Evolutionary conservation across 2,113 vertebrate genomes (phyloP), one percentile per base, ranked within the genome.

Genomic region (Heteronetta atricapilla): DNA sequence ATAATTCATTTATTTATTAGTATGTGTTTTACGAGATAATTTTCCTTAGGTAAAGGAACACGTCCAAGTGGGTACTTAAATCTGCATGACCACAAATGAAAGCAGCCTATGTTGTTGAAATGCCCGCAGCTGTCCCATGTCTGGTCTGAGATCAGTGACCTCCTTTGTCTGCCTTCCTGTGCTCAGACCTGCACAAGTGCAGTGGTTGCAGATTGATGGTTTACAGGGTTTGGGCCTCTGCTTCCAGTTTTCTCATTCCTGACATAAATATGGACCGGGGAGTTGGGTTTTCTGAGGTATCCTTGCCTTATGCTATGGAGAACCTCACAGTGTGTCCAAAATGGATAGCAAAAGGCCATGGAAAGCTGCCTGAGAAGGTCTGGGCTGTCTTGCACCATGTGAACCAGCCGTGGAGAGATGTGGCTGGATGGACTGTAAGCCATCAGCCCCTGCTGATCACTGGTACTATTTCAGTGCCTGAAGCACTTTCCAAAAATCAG

Each of bases 91-190:
- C 3, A 3, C 19, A 75, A 19, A 63, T 63, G 73, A 21, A 46
- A 59, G 66, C 18, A 22, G 3, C 3, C 13, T 1, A 0, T 90
- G 29, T 44, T 88, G 40, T 73, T 77, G 75, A 48, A 86, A 40
- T 42, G 17, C 28, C 52, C 46, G 26, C 31, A 40, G 17, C 38
- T 75, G 40, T 62, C 28, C 26, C 31, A 29, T 17, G 8, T 62
- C 21, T 90, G 40, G 2, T 82, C 64, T 80, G 64, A 83, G 50
- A 46, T 31, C 67, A 52, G 48, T 76, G 44, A 55, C 26, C 16
- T 62, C 22, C 58, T 89, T 33, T 62, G 29, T 2, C 15, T 2
- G 0, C 53, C 44, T 38, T 3, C 69, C n/a, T 8, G 7, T 0
- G 0, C 60, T 82, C 21, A 79, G 14, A 73, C 3, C 25, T 36